These are phyloP conservation scores for Loris lydekkerianus DNA, from an alignment of 2,797 vertebrate species.

Conservation along the genomic window DNA sequence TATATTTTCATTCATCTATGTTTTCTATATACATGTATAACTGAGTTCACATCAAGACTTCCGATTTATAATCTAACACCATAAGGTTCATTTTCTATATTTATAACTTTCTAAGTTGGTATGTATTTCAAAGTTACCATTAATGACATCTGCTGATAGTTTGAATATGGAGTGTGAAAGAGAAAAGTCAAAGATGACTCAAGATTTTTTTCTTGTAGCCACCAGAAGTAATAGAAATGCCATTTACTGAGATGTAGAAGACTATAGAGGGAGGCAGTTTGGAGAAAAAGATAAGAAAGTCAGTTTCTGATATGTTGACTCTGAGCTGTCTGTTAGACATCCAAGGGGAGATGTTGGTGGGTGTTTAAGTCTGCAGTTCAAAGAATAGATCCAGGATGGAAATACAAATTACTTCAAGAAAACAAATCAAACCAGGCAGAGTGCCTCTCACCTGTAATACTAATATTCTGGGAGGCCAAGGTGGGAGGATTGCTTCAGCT, in stretches of 20 bases:
- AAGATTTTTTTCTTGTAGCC: neutral
- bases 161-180: neutral
- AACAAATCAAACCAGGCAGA: neutral
- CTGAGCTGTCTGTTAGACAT: neutral
- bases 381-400: slow-evolving; percentile 3
- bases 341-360: neutral
- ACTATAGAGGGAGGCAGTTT: neutral
- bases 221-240: neutral
- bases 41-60: slow-evolving; percentile 36
- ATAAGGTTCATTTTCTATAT: neutral
- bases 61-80: neutral
- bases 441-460: too few species aligned
- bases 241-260: slow-evolving; percentile 14
- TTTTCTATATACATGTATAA: neutral
- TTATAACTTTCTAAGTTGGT: slow-evolving; percentile 5
- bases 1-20: neutral
- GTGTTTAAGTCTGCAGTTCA: neutral
- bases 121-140: slow-evolving; percentile 8
- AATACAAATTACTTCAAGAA: neutral
- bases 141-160: neutral
- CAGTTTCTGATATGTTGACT: neutral
- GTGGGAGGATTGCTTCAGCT: too few species aligned
- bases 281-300: neutral
- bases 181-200: neutral
- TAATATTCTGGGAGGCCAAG: too few species aligned